Evolutionary conservation across 2,888 invertebrate species (phyloP).

Genomic region (Notodonta dromedarius): DNA sequence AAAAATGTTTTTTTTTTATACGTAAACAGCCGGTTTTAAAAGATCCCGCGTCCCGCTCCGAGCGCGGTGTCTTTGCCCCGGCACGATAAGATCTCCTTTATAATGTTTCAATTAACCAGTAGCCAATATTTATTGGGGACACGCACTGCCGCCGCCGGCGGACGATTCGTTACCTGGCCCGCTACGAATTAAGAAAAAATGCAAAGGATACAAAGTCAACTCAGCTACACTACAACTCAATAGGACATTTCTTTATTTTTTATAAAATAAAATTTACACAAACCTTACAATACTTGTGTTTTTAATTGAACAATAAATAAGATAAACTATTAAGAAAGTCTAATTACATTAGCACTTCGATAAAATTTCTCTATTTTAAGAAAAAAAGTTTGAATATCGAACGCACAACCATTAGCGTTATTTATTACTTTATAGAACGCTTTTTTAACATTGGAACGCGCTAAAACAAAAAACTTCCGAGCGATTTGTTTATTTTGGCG

Average conservation of each 20-base stretch:
- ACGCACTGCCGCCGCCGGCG: slow-evolving; percentile 48
- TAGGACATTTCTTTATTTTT: background rate
- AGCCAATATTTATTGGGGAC: slow-evolving; percentile 80
- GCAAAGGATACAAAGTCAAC: slow-evolving; percentile 54
- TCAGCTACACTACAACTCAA: slow-evolving; percentile 25
- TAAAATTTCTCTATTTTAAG: slow-evolving; percentile 1
- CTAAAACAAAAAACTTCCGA: slow-evolving; percentile 31
- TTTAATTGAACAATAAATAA: background rate
- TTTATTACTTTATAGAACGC: slow-evolving; percentile 41
- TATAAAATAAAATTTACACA: background rate
- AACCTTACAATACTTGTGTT: background rate
- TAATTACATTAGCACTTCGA: background rate
- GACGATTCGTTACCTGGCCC: slow-evolving; percentile 71
- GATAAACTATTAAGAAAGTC: background rate
- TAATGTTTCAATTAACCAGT: slow-evolving; percentile 84
- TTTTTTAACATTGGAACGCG: slow-evolving; percentile 37
- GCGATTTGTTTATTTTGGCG: slow-evolving; percentile 40
- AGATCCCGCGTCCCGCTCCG: slow-evolving; percentile 52
- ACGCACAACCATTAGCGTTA: slow-evolving; percentile 37
- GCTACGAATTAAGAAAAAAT: slow-evolving; percentile 57
- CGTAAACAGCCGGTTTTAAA: slow-evolving; percentile 56
- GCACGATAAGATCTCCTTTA: slow-evolving; percentile 75
- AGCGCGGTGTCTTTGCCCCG: slow-evolving; percentile 66
- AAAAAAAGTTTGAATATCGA: slow-evolving; percentile 22
- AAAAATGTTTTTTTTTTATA: slow-evolving; percentile 33